phyloP scores from a whole-genome alignment of 2,888 invertebrate genomes.

The Ligdia adustata region DNA sequence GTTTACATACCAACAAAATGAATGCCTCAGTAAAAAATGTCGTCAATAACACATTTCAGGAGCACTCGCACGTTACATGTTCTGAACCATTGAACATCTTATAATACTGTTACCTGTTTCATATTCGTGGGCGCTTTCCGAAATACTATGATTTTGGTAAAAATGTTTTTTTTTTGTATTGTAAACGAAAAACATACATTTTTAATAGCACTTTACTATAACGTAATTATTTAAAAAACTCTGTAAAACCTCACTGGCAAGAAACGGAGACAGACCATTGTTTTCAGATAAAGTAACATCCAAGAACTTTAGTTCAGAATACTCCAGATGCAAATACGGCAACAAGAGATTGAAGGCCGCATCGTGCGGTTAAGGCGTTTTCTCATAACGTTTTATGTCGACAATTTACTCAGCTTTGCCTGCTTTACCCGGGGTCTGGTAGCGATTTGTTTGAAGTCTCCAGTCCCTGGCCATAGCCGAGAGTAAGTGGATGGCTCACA shows the following conservation, averaged over 20 bases:
- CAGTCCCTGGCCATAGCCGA: slow-evolving; percentile 50
- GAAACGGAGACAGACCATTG: too few relatives aligned
- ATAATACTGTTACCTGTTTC: slow-evolving; percentile 17
- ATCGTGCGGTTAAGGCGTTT: slow-evolving; percentile 61
- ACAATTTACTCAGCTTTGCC: slow-evolving; percentile 57
- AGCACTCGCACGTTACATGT: slow-evolving; percentile 5
- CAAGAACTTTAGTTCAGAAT: too few relatives aligned
- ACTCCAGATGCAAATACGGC: too few relatives aligned
- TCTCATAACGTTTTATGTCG: slow-evolving; percentile 71
- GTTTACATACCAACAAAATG: too few relatives aligned
- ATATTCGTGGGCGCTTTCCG: slow-evolving; percentile 8
- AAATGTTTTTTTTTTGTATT: slow-evolving; percentile 7
- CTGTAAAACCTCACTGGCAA: too few relatives aligned
- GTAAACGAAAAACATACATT: too few relatives aligned
- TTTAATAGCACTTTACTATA: too few relatives aligned
- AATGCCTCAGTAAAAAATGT: slow-evolving; percentile 1
- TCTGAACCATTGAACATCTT: slow-evolving; percentile 13
- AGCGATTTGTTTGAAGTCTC: slow-evolving; percentile 64
- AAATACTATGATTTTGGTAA: slow-evolving; percentile 5
- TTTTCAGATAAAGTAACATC: too few relatives aligned
- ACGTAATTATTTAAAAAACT: too few relatives aligned
- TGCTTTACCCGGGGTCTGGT: slow-evolving; percentile 58
- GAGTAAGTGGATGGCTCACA: slow-evolving; percentile 50
- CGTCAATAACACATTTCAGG: too few relatives aligned
- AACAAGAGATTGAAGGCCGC: slow-evolving; percentile 56